Percentiles rank a stretch among this genome's conserved stretches.
These are phyloP conservation scores for Passerina amoena DNA, from an alignment of 2,113 vertebrate species.

Conservation along the genomic window DNA sequence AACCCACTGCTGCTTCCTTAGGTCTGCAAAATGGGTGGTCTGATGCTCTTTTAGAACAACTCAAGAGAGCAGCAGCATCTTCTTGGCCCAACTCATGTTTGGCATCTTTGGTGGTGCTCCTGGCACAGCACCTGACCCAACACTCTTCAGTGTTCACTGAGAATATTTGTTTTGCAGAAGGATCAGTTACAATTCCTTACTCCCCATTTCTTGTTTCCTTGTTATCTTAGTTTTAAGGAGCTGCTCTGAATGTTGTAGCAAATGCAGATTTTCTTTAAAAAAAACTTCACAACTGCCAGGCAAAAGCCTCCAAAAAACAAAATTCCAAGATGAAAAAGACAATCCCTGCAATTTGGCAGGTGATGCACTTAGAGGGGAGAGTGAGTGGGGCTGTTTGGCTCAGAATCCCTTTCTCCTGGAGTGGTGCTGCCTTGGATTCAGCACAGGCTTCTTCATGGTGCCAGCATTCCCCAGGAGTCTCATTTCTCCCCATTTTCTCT, in stretches of 20 bases:
- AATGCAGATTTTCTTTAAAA: neutral
- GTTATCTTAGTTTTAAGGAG: neutral
- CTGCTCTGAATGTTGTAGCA: neutral
- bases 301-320: neutral
- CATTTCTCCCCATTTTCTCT: neutral
- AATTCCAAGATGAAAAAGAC: neutral
- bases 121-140: neutral
- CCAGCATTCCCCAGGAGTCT: neutral
- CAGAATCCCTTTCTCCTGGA: neutral
- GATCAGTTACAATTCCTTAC: neutral
- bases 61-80: neutral
- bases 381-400: neutral
- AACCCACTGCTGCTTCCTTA: neutral
- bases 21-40: neutral
- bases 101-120: neutral
- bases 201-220: neutral
- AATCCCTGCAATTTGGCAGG: neutral
- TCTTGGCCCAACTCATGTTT: neutral
- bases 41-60: neutral
- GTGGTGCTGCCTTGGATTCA: neutral
- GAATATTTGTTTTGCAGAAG: neutral
- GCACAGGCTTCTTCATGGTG: neutral
- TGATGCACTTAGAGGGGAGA: neutral
- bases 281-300: neutral
- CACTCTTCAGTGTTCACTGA: neutral